Evolutionary conservation across 2,113 vertebrate species (phyloP).

Genomic region (Merops nubicus): DNA sequence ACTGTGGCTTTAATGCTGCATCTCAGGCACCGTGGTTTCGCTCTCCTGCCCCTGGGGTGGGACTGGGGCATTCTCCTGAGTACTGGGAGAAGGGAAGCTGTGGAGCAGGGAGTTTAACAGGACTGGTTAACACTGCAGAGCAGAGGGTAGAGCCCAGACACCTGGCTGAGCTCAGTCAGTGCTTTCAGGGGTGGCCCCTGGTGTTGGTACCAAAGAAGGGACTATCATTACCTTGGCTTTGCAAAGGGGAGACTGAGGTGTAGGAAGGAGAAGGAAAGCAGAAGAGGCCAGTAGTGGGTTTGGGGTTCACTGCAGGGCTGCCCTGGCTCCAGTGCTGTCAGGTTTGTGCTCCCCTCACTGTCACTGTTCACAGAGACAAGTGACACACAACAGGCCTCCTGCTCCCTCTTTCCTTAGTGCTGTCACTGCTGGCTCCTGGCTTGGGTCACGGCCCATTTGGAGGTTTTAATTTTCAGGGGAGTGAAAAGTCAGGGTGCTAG

Average conservation of each 20-base stretch:
- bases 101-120: background rate
- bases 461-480: background rate
- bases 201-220: background rate
- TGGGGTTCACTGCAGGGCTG: background rate
- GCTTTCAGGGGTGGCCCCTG: background rate
- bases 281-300: background rate
- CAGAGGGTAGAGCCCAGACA: background rate
- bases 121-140: background rate
- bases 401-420: background rate
- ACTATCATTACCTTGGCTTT: background rate
- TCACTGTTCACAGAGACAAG: too few species aligned
- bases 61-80: background rate
- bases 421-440: background rate
- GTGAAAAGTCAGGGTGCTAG: background rate
- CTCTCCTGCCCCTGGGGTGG: background rate
- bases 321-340: too few species aligned
- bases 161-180: background rate
- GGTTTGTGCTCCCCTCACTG: too few species aligned
- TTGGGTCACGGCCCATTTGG: background rate
- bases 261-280: background rate
- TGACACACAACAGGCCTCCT: background rate
- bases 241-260: background rate
- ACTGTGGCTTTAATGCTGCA: background rate
- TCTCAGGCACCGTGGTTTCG: background rate
- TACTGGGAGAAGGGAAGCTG: background rate